Conservation (phyloP, 2,888 invertebrate genomes). For the Clunio marinus region DNA sequence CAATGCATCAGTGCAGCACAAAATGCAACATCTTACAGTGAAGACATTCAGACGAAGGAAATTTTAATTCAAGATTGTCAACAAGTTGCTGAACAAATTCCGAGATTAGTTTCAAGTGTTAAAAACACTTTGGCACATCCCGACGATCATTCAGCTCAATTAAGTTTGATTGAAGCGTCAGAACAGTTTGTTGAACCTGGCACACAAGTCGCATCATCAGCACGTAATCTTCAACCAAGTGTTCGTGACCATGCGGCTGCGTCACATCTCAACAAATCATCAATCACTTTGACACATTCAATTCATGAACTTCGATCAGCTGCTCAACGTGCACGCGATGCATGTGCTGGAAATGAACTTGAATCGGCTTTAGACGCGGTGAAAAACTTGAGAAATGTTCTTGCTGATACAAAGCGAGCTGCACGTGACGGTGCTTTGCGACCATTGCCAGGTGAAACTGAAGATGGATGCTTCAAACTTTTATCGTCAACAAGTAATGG, state of each 20-base stretch:
- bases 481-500: conserved; percentile 59
- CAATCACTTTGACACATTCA: conserved; percentile 49
- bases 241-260: conserved; percentile 72
- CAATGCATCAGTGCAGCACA: conserved; percentile 88
- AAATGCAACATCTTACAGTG: conserved; percentile 68
- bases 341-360: conserved; percentile 77
- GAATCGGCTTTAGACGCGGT: conserved; percentile 83
- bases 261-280: conserved; percentile 59
- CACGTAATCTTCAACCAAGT: conserved; percentile 77
- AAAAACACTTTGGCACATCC: conserved; percentile 65
- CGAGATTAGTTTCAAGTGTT: conserved; percentile 73
- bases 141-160: conserved; percentile 69
- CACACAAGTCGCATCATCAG: conserved; percentile 68
- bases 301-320: conserved; percentile 56
- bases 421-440: conserved; percentile 66
- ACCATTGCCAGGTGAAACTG: conserved; percentile 82
- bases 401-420: conserved; percentile 74
- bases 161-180: conserved; percentile 75
- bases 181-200: conserved; percentile 77
- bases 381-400: conserved; percentile 70
- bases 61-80: conserved; percentile 70
- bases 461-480: conserved; percentile 53
- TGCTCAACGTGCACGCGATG: conserved; percentile 64
- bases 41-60: conserved; percentile 58
- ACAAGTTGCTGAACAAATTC: conserved; percentile 71